phyloP scores from a whole-genome alignment of 2,888 invertebrate species.

The Synergus gifuensis region DNA sequence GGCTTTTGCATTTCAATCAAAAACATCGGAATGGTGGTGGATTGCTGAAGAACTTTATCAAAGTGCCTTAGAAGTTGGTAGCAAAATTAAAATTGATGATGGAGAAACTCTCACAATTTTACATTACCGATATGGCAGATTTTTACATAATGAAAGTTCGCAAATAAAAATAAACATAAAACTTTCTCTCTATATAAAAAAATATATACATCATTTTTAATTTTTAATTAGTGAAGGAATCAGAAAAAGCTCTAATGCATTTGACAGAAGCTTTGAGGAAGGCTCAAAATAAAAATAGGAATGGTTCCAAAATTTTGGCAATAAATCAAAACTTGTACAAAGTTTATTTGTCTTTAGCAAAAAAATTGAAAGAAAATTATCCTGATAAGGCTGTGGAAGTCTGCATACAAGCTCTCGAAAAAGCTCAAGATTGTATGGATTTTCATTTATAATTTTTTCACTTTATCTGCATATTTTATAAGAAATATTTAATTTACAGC shows the following conservation, averaged over 20 bases:
- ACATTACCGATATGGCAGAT: slow-evolving; percentile 67
- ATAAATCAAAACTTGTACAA: slow-evolving; percentile 58
- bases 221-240: not conserved
- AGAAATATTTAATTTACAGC: slow-evolving; percentile 52
- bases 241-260: slow-evolving; percentile 55
- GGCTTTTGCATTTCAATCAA: slow-evolving; percentile 62
- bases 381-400: slow-evolving; percentile 56
- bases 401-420: slow-evolving; percentile 44
- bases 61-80: slow-evolving; percentile 52
- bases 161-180: not conserved
- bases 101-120: slow-evolving; percentile 54
- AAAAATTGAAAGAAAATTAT: slow-evolving; percentile 46
- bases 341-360: slow-evolving; percentile 57
- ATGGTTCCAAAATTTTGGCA: slow-evolving; percentile 56
- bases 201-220: not conserved
- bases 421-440: not conserved
- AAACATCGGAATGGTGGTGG: slow-evolving; percentile 69
- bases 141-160: slow-evolving; percentile 64
- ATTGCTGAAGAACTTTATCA: slow-evolving; percentile 64
- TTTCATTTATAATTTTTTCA: not conserved
- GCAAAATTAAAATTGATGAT: slow-evolving; percentile 51
- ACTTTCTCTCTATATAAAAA: not conserved
- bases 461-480: not conserved
- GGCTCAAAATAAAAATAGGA: slow-evolving; percentile 60
- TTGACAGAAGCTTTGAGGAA: slow-evolving; percentile 58